phyloP scores from a whole-genome alignment of 2,888 invertebrate species.

The Acronicta alni region DNA sequence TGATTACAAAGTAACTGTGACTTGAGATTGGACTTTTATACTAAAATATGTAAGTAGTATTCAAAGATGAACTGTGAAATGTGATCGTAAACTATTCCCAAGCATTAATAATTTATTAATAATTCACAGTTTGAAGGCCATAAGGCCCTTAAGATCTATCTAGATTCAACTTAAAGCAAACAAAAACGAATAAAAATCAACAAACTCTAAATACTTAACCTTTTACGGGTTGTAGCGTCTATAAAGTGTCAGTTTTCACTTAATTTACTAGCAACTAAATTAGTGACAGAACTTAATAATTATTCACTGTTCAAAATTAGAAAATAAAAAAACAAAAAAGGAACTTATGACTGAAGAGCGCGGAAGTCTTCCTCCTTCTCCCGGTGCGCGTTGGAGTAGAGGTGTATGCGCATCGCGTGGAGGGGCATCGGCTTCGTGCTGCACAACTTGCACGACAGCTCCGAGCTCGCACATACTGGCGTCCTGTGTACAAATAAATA shows the following conservation, averaged over 20 bases:
- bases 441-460: slow-evolving; percentile 85
- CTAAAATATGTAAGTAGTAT: no score
- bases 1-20: neutral
- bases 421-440: slow-evolving; percentile 73
- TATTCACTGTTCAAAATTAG: neutral
- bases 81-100: no score
- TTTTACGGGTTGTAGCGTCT: no score
- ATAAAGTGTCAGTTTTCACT: no score
- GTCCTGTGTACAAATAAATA: slow-evolving; percentile 62
- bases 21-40: no score
- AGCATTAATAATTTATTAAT: no score
- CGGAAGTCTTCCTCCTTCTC: slow-evolving; percentile 79
- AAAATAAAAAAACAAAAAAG: slow-evolving; percentile 2
- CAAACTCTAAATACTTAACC: slow-evolving; percentile 5
- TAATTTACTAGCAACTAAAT: no score
- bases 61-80: no score
- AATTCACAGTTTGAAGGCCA: no score
- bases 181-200: slow-evolving; percentile 14
- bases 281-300: no score
- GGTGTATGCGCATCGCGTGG: slow-evolving; percentile 85
- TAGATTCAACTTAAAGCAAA: neutral
- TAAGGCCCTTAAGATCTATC: neutral
- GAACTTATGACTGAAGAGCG: slow-evolving; percentile 65
- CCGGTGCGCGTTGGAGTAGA: slow-evolving; percentile 82
- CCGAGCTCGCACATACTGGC: slow-evolving; percentile 64